Base-by-base conservation (phyloP, 2,888 invertebrate genomes). In the Tetropium fuscum region DNA sequence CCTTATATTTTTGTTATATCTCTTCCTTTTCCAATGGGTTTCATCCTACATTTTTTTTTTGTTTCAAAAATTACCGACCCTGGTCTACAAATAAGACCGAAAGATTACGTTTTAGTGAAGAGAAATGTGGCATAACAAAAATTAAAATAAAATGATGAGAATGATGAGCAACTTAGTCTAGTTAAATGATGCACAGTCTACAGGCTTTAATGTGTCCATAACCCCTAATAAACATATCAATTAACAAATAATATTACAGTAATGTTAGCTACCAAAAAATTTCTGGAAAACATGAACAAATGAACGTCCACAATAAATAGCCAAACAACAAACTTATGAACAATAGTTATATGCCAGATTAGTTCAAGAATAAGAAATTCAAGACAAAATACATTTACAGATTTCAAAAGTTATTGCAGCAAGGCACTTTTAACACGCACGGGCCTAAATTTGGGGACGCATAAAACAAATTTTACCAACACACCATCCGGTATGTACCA, bases 201-300 rank as follows among this genome's bases (percentile, higher is more conserved):
- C 72, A 74, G 75, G 75, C 75, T 75, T 75, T 67, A 66, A 69
- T 68, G 71, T 72, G 72, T 64, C 62, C 63, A 62, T 66, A 67
- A 62, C 68, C 65, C 68, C 55, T 58, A 62, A 60, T 60, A 66
- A 60, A 66, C 51, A 51, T 40, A 22, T 60, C 60, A 63, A 64
- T 56, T 55, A 55, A 59, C 43, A 53, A 43, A 53, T n/a, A n/a
- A n/a, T 40, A 51, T 40, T 40, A 60, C 55, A 63, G 64, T 60
- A 58, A 64, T 64, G 69, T 72, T 72, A 72, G 70, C 71, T 69
- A 74, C 72, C 69, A 72, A 71, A 64, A 56, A 48, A 59, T 67
- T 63, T 56, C 63, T 63, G 55, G 57, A 57, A 64, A 53, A 60
- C 47, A 61, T 64, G 64, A 68, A 59, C 62, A 68, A 41, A 36